A percentile compares a stretch with the other conserved stretches of the same genome.
phyloP scores from a whole-genome alignment of 1,140 invertebrate genomes.

The Ceratosolen fusciceps region DNA sequence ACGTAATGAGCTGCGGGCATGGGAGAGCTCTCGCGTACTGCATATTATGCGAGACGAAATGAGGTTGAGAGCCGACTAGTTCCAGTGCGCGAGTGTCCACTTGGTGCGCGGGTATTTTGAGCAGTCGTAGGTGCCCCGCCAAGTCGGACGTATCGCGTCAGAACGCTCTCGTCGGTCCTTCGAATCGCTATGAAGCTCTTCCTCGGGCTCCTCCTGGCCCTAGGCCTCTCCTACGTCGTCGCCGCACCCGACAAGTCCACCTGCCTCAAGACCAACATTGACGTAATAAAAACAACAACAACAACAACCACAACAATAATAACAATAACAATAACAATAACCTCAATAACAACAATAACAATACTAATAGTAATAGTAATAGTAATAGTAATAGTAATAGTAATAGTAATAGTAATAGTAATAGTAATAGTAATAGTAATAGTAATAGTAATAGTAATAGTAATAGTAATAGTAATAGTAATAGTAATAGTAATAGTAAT shows the following conservation, averaged over 20 bases:
- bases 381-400: too few species aligned
- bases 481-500: too few species aligned
- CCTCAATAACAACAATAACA: too few species aligned
- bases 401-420: too few species aligned
- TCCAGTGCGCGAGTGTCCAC: neutral
- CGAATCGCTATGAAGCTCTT: neutral
- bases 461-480: too few species aligned
- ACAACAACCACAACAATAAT: too few species aligned
- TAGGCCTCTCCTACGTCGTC: neutral
- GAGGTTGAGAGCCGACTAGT: slow-evolving; percentile 39
- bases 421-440: too few species aligned
- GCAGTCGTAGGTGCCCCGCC: neutral
- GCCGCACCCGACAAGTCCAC: slow-evolving; percentile 29
- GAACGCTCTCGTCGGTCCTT: neutral
- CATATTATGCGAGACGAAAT: slow-evolving; percentile 29
- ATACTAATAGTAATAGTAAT: too few species aligned
- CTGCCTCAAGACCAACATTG: slow-evolving; percentile 35
- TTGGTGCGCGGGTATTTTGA: neutral
- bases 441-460: too few species aligned
- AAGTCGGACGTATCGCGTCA: neutral
- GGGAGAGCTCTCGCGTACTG: neutral
- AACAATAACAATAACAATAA: too few species aligned
- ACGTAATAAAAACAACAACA: too few species aligned
- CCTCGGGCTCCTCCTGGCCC: neutral
- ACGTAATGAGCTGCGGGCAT: neutral